A percentile compares a stretch with the other conserved stretches of the same genome.
These are phyloP conservation scores for Latrodectus geometricus DNA, from an alignment of 1,140 invertebrate genomes.

Conservation along the genomic window DNA sequence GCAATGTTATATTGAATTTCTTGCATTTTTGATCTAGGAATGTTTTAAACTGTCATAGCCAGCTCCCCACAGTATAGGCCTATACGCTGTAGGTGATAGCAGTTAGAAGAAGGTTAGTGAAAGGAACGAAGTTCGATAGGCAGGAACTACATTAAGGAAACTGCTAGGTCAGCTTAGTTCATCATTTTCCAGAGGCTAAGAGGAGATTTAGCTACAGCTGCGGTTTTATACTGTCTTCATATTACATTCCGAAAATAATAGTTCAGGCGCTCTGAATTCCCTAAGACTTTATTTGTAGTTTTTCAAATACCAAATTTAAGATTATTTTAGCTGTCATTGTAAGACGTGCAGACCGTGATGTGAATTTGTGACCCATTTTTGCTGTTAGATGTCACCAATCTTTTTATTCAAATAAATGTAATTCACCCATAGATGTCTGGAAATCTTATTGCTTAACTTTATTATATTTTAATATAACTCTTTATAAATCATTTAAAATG, in stretches of 20 bases:
- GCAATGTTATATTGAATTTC: conserved; percentile 37
- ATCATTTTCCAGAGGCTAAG: conserved; percentile 23
- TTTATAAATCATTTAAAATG: too few species aligned
- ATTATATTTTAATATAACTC: not conserved
- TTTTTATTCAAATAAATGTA: not conserved
- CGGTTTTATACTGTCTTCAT: conserved; percentile 31
- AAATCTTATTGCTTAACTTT: not conserved
- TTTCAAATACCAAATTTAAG: not conserved
- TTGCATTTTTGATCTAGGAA: conserved; percentile 59
- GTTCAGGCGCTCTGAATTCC: conserved; percentile 37
- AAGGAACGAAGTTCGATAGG: conserved; percentile 39
- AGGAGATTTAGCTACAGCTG: conserved; percentile 44
- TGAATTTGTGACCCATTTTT: not conserved
- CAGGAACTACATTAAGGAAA: conserved; percentile 23
- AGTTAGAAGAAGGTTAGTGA: conserved; percentile 50
- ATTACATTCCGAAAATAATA: conserved; percentile 46
- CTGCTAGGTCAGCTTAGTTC: conserved; percentile 45
- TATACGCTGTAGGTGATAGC: conserved; percentile 51
- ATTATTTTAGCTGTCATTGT: conserved; percentile 39
- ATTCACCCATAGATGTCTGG: not conserved
- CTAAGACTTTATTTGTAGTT: conserved; percentile 36
- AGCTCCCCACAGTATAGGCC: conserved; percentile 55
- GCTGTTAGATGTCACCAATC: not conserved
- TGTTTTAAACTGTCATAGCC: conserved; percentile 58
- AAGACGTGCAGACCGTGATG: conserved; percentile 27